A percentile compares a stretch with the other conserved stretches of the same genome.
Conservation (phyloP, 2,888 invertebrate species). For the Volucella inanis region DNA sequence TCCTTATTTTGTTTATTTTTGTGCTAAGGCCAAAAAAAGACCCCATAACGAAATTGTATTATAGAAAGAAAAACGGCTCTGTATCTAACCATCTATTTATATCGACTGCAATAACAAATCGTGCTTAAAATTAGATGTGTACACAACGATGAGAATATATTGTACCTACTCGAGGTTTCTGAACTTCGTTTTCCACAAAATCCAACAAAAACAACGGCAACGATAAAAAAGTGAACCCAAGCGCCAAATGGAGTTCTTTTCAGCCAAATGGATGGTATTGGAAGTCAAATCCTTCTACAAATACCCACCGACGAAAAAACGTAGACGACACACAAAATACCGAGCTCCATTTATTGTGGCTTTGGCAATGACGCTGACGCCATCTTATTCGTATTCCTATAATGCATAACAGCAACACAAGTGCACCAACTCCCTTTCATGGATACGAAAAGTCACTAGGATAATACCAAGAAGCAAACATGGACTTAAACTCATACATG, state of each 20-base stretch:
- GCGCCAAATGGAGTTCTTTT: constrained; percentile 1
- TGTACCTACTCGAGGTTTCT: constrained; percentile 63
- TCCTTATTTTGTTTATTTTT: not conserved
- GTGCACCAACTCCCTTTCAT: not conserved
- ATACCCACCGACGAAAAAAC: constrained; percentile 6
- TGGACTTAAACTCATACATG: constrained; percentile 1
- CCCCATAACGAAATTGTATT: not conserved
- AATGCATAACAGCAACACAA: constrained; percentile 65
- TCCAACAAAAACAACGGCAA: constrained; percentile 1
- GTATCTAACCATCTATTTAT: constrained; percentile 66
- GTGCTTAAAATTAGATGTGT: constrained; percentile 71
- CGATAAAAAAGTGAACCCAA: not conserved
- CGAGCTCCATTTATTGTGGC: constrained; percentile 58
- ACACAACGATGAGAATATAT: constrained; percentile 42
- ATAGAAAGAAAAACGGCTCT: constrained; percentile 11
- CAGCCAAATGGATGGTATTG: not conserved
- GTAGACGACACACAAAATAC: constrained; percentile 24
- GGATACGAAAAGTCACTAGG: constrained; percentile 23
- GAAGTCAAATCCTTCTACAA: constrained; percentile 43
- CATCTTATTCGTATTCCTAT: constrained; percentile 8
- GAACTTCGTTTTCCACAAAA: constrained; percentile 50
- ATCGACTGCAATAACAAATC: constrained; percentile 55
- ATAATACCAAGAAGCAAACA: constrained; percentile 4
- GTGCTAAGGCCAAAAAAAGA: constrained; percentile 6
- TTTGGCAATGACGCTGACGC: constrained; percentile 56